These are phyloP conservation scores for Clitarchus hookeri DNA, from an alignment of 2,888 invertebrate species.

Conservation along the genomic window DNA sequence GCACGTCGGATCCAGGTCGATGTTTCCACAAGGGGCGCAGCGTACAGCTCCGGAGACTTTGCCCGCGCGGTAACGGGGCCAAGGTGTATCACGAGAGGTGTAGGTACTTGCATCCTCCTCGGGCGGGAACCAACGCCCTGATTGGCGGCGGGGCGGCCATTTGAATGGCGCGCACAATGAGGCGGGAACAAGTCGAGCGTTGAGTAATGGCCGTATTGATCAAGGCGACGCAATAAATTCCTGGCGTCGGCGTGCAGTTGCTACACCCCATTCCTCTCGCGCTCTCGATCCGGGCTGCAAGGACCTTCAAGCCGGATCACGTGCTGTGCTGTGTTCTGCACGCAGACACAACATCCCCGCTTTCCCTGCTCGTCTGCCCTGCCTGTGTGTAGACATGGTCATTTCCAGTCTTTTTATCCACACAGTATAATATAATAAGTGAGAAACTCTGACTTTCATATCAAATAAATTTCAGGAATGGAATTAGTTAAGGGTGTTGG, in stretches of 20 bases:
- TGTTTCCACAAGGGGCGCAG: neutral
- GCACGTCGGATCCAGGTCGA: neutral
- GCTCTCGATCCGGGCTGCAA: neutral
- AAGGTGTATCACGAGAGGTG: neutral
- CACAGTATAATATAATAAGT: too few relatives aligned
- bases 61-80: neutral
- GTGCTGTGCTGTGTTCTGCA: too few relatives aligned
- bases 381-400: too few relatives aligned
- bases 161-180: neutral
- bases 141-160: neutral
- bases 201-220: constrained; percentile 8
- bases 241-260: neutral
- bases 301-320: neutral
- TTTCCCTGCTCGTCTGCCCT: too few relatives aligned
- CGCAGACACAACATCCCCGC: too few relatives aligned
- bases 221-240: neutral
- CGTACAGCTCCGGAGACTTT: neutral
- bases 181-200: neutral
- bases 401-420: too few relatives aligned
- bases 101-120: neutral
- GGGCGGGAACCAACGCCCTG: neutral
- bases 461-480: too few relatives aligned
- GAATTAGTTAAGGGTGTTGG: too few relatives aligned
- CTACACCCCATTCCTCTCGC: neutral
- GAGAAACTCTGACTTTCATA: too few relatives aligned